Conservation (phyloP, 2,888 invertebrate species). For the Aspidapion aeneum region DNA sequence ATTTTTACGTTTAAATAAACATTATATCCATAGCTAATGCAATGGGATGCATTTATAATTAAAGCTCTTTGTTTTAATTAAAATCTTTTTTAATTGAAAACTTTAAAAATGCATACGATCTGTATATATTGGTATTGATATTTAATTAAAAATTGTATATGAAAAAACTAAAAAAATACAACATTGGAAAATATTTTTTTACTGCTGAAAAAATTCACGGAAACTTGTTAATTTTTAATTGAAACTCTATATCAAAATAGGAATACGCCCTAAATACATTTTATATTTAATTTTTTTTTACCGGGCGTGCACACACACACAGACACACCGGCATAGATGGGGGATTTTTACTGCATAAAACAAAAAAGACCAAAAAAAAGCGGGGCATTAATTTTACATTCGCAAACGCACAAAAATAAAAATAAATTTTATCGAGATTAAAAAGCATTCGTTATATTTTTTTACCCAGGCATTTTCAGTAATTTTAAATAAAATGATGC, state of each 20-base stretch:
- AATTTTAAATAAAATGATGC: conserved; percentile 30
- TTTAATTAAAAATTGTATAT: conserved; percentile 27
- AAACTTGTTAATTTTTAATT: conserved; percentile 28
- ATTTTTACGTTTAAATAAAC: background rate
- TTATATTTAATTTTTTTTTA: conserved; percentile 24
- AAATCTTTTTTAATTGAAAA: background rate
- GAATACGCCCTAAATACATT: conserved; percentile 25
- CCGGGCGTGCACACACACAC: conserved; percentile 5
- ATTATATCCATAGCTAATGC: background rate
- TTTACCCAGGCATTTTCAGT: conserved; percentile 32
- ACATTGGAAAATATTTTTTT: conserved; percentile 23
- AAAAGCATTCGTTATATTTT: conserved; percentile 24
- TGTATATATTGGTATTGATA: conserved; percentile 14
- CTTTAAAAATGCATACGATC: background rate
- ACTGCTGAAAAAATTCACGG: conserved; percentile 22
- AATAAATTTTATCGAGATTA: conserved; percentile 26
- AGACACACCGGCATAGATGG: background rate
- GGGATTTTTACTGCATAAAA: conserved; percentile 20
- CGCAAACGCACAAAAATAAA: conserved; percentile 23
- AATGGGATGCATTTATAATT: background rate
- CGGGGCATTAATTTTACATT: conserved; percentile 23
- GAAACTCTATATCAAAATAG: conserved; percentile 27
- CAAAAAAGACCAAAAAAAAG: conserved; percentile 4
- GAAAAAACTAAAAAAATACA: conserved; percentile 21
- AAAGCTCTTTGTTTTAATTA: background rate